Conservation (phyloP, 2,888 invertebrate species). For the Gasteruption jaculator region DNA sequence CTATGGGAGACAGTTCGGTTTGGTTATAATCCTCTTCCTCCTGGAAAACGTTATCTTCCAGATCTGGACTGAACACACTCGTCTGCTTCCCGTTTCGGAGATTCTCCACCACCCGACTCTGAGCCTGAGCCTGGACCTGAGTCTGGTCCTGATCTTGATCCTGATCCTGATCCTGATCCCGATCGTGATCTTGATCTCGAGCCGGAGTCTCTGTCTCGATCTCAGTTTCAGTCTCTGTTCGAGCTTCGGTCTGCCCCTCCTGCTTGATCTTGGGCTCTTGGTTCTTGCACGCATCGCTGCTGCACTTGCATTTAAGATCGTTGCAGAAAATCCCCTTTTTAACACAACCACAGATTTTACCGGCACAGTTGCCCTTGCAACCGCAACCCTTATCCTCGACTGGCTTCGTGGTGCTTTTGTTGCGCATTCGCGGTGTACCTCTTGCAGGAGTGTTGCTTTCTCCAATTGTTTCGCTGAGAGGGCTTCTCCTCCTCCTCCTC, state of each 20-base stretch:
- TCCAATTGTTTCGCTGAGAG: no score
- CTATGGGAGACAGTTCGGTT: no score
- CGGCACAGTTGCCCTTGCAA: slow-evolving; percentile 30
- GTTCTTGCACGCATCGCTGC: slow-evolving; percentile 27
- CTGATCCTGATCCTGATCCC: no score
- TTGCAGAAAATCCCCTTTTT: slow-evolving; percentile 26
- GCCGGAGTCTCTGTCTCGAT: slow-evolving; percentile 8
- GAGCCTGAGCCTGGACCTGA: no score
- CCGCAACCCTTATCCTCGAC: slow-evolving; percentile 24
- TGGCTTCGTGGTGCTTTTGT: background rate
- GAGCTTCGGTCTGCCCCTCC: slow-evolving; percentile 10
- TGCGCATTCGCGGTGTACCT: no score
- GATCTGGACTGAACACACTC: slow-evolving; percentile 17
- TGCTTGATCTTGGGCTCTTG: slow-evolving; percentile 21
- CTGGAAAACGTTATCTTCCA: background rate
- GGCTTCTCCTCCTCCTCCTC: no score
- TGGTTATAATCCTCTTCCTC: no score
- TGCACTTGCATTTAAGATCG: slow-evolving; percentile 29
- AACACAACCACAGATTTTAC: slow-evolving; percentile 31
- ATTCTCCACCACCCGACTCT: no score
- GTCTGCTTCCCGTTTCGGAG: no score
- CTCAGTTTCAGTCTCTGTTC: slow-evolving; percentile 7
- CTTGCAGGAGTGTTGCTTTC: no score
- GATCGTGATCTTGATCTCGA: slow-evolving; percentile 9
- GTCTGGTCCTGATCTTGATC: no score